Evolutionary conservation across 1,140 invertebrate genomes (phyloP).

Genomic region (Cylas formicarius): DNA sequence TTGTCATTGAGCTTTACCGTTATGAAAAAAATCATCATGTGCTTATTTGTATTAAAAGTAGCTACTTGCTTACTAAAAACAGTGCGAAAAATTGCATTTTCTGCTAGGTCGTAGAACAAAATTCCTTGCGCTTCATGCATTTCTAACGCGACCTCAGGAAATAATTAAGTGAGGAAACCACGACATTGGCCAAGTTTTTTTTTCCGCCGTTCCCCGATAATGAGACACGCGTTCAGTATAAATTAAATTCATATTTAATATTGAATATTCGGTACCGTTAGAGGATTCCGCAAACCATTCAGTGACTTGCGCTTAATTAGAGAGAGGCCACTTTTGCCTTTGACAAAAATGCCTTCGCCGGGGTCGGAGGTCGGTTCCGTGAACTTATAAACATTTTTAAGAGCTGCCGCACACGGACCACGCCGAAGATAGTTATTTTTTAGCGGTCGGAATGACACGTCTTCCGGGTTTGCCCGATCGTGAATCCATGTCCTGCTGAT

Average conservation of each 20-base stretch:
- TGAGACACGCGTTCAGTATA: conserved; percentile 21
- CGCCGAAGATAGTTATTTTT: conserved; percentile 9
- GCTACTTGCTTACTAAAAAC: too few species aligned
- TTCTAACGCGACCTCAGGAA: too few species aligned
- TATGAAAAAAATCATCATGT: too few species aligned
- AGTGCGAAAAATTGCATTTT: too few species aligned
- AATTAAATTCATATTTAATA: conserved; percentile 27
- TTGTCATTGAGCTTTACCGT: too few species aligned
- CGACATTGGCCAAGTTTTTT: too few species aligned
- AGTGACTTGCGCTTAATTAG: conserved; percentile 21
- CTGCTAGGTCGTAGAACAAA: too few species aligned
- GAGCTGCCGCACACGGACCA: conserved; percentile 15
- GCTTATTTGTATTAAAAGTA: too few species aligned
- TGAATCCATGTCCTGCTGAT: too few species aligned
- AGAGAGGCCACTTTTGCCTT: conserved; percentile 14
- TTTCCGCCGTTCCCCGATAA: too few species aligned
- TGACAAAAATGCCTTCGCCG: conserved; percentile 17
- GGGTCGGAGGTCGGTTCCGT: conserved; percentile 21
- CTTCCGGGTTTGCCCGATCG: conserved; percentile 16
- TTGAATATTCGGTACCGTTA: conserved; percentile 24
- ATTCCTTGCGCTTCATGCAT: too few species aligned
- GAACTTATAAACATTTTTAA: conserved; percentile 23
- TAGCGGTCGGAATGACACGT: conserved; percentile 15
- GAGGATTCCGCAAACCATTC: conserved; percentile 17
- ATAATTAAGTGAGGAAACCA: too few species aligned